Conservation (phyloP, 2,888 invertebrate species). For the Pocota personata region DNA sequence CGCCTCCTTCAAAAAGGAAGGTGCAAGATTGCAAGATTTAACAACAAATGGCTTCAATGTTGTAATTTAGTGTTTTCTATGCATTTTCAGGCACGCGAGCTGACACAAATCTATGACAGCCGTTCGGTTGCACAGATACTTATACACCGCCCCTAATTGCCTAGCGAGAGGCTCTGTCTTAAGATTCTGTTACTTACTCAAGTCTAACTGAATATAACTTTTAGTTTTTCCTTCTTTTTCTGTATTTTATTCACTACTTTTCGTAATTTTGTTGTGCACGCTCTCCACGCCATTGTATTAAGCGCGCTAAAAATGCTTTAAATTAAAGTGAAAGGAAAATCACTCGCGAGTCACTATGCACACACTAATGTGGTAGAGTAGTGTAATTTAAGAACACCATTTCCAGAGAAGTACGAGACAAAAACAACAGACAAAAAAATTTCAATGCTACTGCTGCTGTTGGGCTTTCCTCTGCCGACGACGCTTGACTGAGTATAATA, state of each 20-base stretch:
- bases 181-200: conserved; percentile 32
- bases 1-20: not conserved
- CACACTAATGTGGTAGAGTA: conserved; percentile 53
- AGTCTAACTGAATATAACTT: not conserved
- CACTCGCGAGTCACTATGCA: conserved; percentile 41
- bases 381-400: conserved; percentile 72
- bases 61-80: conserved; percentile 45
- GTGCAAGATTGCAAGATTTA: conserved; percentile 28
- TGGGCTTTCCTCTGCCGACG: conserved; percentile 28
- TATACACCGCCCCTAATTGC: conserved; percentile 64
- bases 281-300: conserved; percentile 32
- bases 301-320: conserved; percentile 48
- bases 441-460: conserved; percentile 53
- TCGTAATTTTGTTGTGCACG: conserved; percentile 4
- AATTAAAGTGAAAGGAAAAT: conserved; percentile 72
- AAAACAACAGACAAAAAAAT: conserved; percentile 21
- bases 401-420: conserved; percentile 34
- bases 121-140: conserved; percentile 28
- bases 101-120: conserved; percentile 62
- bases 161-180: conserved; percentile 20
- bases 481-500: not conserved
- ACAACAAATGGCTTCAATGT: conserved; percentile 58
- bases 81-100: conserved; percentile 4
- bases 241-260: conserved; percentile 35
- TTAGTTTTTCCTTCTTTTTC: conserved; percentile 1